Evolutionary conservation across 2,113 vertebrate species (phyloP).

Genomic region (Dromaius novaehollandiae): DNA sequence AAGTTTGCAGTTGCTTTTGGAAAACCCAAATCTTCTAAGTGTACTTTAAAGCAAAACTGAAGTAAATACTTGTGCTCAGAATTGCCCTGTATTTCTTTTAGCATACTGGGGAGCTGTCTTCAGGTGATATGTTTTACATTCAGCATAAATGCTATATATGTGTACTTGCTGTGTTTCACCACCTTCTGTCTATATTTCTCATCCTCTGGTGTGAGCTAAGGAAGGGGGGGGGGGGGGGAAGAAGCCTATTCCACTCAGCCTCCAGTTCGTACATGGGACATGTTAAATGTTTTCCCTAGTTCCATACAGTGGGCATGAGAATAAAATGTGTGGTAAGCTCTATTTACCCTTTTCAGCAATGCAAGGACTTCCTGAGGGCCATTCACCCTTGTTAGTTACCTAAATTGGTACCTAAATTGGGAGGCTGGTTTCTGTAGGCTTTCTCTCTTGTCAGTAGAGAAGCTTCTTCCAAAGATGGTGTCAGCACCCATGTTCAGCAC

Average conservation of each 20-base stretch:
- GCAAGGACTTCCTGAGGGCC: not conserved
- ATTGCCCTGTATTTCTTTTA: not conserved
- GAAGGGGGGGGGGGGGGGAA: not conserved
- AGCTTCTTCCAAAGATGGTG: not conserved
- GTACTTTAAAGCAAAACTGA: not conserved
- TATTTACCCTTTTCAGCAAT: not conserved
- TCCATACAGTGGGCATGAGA: not conserved
- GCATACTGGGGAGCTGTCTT: not conserved
- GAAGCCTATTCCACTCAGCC: not conserved
- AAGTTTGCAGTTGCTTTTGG: not conserved
- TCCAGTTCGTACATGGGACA: not conserved
- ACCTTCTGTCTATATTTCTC: not conserved
- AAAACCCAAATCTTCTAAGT: not conserved
- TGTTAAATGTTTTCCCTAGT: not conserved
- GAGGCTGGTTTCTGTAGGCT: not conserved
- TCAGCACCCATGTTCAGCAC: not conserved
- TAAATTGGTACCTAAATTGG: not conserved
- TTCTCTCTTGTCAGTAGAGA: not conserved
- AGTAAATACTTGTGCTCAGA: not conserved
- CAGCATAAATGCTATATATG: not conserved
- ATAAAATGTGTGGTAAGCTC: not conserved
- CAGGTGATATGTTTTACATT: not conserved
- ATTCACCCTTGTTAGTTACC: not conserved
- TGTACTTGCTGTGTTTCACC: not conserved
- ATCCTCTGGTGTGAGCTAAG: not conserved